These are phyloP conservation scores for Plestiodon gilberti DNA, from an alignment of 2,113 vertebrate genomes.

Conservation along the genomic window DNA sequence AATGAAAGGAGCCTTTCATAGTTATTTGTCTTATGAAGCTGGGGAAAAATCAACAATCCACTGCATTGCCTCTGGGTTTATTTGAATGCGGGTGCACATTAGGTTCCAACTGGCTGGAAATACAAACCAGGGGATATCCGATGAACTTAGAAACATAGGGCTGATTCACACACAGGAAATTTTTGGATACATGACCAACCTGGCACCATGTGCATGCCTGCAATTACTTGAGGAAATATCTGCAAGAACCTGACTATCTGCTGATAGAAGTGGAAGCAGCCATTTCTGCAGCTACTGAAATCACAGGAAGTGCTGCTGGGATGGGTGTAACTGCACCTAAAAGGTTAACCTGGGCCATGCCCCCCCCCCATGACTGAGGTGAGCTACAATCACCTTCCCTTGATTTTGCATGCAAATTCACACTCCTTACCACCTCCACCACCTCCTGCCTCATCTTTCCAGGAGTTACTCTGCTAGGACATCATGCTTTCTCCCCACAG, in stretches of 20 bases:
- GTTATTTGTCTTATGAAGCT: slow-evolving; percentile 6
- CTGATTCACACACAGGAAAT: background rate
- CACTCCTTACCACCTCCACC: too few relatives aligned
- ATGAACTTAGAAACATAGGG: background rate
- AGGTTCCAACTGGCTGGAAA: slow-evolving; percentile 2
- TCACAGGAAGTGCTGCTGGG: background rate
- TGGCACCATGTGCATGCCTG: background rate
- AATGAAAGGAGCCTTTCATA: slow-evolving; percentile 17
- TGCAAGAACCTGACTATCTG: too few relatives aligned
- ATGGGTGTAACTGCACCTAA: background rate
- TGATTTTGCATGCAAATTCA: too few relatives aligned
- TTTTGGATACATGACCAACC: background rate
- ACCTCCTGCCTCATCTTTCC: too few relatives aligned
- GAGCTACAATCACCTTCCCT: too few relatives aligned
- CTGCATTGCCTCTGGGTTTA: background rate
- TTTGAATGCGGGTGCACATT: background rate
- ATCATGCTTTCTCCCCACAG: too few relatives aligned
- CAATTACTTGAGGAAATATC: background rate
- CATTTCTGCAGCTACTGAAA: background rate
- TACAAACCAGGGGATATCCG: background rate
- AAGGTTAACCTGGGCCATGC: too few relatives aligned
- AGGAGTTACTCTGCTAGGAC: too few relatives aligned
- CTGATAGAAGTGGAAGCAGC: background rate
- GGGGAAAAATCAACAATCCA: background rate
- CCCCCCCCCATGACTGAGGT: too few relatives aligned